Evolutionary conservation across 2,113 vertebrate species (phyloP).

Genomic region (Ascaphus truei): DNA sequence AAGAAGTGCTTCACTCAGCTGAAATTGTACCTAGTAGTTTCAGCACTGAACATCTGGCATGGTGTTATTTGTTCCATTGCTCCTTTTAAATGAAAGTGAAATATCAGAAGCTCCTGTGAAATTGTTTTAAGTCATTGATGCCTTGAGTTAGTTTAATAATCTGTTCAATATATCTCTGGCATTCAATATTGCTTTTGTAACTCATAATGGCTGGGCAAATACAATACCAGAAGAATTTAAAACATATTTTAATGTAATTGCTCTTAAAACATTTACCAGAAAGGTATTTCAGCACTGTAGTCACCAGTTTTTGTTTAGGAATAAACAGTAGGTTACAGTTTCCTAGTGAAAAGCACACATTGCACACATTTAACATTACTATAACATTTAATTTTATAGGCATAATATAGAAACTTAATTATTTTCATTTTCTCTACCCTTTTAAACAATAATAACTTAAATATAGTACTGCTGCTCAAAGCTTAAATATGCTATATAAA

Average conservation of each 20-base stretch:
- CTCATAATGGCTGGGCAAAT: conserved; percentile 25
- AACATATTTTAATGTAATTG: conserved; percentile 37
- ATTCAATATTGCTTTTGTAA: conserved; percentile 26
- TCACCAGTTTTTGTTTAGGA: background rate
- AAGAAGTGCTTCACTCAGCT: conserved; percentile 76
- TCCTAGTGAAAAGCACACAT: background rate
- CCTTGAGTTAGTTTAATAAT: conserved; percentile 36
- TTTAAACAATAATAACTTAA: background rate
- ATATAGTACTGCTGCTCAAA: background rate
- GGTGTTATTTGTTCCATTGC: conserved; percentile 49
- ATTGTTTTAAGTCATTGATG: conserved; percentile 46
- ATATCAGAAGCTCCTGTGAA: conserved; percentile 44
- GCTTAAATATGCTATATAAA: background rate
- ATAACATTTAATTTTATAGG: background rate
- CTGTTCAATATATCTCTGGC: conserved; percentile 29
- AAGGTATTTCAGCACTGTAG: conserved; percentile 17
- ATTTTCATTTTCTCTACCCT: background rate
- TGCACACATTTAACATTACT: background rate
- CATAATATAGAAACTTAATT: background rate
- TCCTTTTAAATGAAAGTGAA: conserved; percentile 54
- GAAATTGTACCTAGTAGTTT: conserved; percentile 49
- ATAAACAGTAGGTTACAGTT: background rate
- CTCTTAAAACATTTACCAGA: conserved; percentile 33
- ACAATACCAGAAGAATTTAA: conserved; percentile 19
- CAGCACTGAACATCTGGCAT: conserved; percentile 66